Conservation (phyloP, 2,113 vertebrate species). For the Deroptyus accipitrinus region DNA sequence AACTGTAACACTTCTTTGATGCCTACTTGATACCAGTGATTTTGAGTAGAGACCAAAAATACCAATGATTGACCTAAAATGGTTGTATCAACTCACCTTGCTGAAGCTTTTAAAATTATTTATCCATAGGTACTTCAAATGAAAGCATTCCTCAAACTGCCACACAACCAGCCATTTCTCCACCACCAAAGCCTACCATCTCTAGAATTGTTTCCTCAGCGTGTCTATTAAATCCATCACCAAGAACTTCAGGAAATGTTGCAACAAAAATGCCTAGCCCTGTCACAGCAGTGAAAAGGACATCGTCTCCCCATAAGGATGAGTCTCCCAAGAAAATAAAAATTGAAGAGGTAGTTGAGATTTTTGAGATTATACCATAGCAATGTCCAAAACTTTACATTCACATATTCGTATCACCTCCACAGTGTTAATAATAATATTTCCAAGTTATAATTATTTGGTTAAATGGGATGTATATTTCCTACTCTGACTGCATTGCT, state of each 20-base stretch:
- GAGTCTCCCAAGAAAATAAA: slow-evolving; percentile 80
- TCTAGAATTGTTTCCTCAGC: slow-evolving; percentile 76
- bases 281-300: slow-evolving; percentile 75
- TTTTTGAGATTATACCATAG: neutral
- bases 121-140: slow-evolving; percentile 74
- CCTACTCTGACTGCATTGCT: neutral
- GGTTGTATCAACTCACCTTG: neutral
- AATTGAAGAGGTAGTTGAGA: slow-evolving; percentile 77
- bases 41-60: neutral
- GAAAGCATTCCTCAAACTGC: slow-evolving; percentile 83
- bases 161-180: slow-evolving; percentile 74
- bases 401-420: neutral
- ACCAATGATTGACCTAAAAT: neutral
- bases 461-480: neutral
- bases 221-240: slow-evolving; percentile 75
- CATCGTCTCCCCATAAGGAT: slow-evolving; percentile 76
- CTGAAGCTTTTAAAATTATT: neutral
- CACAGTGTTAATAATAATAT: neutral
- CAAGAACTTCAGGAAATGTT: slow-evolving; percentile 75
- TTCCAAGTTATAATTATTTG: neutral
- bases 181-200: slow-evolving; percentile 78
- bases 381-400: neutral
- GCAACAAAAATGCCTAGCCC: slow-evolving; percentile 78
- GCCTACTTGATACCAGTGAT: neutral
- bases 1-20: neutral